Conservation (phyloP, 2,797 vertebrate genomes). For the Microctenopoma stevenorrisi region DNA sequence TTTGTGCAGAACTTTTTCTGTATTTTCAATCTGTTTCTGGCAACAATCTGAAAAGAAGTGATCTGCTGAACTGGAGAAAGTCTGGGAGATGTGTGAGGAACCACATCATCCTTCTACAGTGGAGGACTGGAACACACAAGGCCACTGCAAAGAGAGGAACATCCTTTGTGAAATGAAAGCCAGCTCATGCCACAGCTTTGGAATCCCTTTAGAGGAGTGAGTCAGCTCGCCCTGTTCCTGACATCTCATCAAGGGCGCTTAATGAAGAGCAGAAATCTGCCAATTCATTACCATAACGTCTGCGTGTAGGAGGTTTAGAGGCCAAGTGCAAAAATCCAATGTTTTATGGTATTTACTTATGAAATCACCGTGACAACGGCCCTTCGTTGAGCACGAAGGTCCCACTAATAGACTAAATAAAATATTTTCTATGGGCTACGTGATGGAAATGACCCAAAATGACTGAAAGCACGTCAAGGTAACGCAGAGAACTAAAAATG, state of each 20-base stretch:
- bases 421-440: too few relatives aligned
- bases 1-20: too few relatives aligned
- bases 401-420: too few relatives aligned
- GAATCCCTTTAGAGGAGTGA: background rate
- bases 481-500: background rate
- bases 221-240: background rate
- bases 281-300: background rate
- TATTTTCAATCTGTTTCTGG: too few relatives aligned
- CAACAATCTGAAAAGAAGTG: too few relatives aligned
- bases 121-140: background rate
- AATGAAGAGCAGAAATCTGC: constrained; percentile 4
- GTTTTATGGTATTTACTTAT: background rate
- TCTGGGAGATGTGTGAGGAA: too few relatives aligned
- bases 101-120: background rate
- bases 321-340: too few relatives aligned
- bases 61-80: too few relatives aligned
- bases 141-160: too few relatives aligned
- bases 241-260: background rate
- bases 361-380: constrained; percentile 5
- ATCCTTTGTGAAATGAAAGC: too few relatives aligned
- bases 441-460: background rate
- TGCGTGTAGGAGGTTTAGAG: background rate
- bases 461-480: background rate
- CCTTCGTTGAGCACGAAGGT: background rate
- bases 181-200: background rate